A percentile compares a stretch with the other conserved stretches of the same genome.
These are phyloP conservation scores for Pavo muticus DNA, from an alignment of 2,113 vertebrate species.

Conservation along the genomic window DNA sequence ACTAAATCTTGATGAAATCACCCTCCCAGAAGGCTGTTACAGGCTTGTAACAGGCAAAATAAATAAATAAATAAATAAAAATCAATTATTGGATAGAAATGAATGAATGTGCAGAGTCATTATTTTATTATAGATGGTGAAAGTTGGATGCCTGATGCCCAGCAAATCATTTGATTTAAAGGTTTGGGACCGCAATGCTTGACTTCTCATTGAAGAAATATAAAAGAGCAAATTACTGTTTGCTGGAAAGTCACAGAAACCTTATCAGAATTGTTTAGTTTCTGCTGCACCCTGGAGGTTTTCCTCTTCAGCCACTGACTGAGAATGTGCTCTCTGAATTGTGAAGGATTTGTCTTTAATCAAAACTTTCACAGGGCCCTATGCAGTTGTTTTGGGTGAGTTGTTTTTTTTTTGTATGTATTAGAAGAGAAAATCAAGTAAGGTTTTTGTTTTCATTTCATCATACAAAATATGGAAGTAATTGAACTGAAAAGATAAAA, in stretches of 20 bases:
- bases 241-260: constrained; percentile 64
- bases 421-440: not conserved
- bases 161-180: constrained; percentile 72
- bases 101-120: constrained; percentile 47
- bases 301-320: constrained; percentile 49
- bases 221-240: constrained; percentile 67
- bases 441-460: constrained; percentile 13
- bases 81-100: constrained; percentile 45
- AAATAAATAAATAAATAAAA: not conserved
- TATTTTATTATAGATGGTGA: constrained; percentile 45
- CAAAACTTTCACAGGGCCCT: constrained; percentile 33
- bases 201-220: constrained; percentile 66
- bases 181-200: constrained; percentile 48
- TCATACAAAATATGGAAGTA: not conserved
- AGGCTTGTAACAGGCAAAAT: not conserved
- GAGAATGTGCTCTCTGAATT: constrained; percentile 63
- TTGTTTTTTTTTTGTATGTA: not conserved
- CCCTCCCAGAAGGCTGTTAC: not conserved
- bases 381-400: not conserved
- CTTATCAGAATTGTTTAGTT: constrained; percentile 66
- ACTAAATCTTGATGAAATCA: constrained; percentile 37
- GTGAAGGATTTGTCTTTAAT: constrained; percentile 71
- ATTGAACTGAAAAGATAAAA: constrained; percentile 33
- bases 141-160: constrained; percentile 55
- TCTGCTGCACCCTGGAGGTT: constrained; percentile 57